Evolutionary conservation across 2,797 vertebrate species (phyloP), one percentile per base, ranked within the genome.

Genomic region (Knipowitschia caucasica): DNA sequence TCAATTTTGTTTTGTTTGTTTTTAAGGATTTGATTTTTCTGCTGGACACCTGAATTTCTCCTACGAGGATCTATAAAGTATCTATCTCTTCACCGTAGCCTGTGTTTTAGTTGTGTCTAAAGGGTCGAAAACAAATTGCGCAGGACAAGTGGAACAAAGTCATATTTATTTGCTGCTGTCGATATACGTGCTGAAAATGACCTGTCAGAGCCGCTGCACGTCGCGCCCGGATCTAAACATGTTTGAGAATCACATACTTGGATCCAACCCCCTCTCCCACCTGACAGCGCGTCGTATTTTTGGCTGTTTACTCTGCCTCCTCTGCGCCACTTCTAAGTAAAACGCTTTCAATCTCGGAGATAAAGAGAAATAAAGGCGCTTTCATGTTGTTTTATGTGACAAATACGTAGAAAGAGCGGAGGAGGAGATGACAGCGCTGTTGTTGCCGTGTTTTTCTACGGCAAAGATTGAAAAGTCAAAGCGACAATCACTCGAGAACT

Each of bases 211-310:
- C 63, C 35, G 64, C 50, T 69, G 61, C 71, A 60, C 71, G 78
- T 81, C 78, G 67, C 38, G 7, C 54, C 61, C 12, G 47, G 72
- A 77, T 81, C 65, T 70, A 51, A 71, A 69, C 43, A 69, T 56
- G 75, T 64, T 76, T 64, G 61, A n/a, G n/a, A 78, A 72, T 50
- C 35, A 64, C 64, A 69, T 21, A 12, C 71, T 76, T 85, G 70
- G 66, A 80, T 79, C 67, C 18, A 43, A 75, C 86, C 75, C 43
- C 7, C 27, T 4, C 50, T 50, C 62, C 72, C 60, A 77, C 73
- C 73, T 86, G 87, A 88, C 83, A 85, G 78, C 52, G 7, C 64
- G 82, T 77, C 82, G 77, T 86, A 87, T 89, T 86, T 87, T 82
- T 79, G 83, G 83, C 75, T 86, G 75, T 86, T 86, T 85, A 84